phyloP scores from a whole-genome alignment of 2,797 vertebrate genomes.

The Hippopotamyrus pictus region DNA sequence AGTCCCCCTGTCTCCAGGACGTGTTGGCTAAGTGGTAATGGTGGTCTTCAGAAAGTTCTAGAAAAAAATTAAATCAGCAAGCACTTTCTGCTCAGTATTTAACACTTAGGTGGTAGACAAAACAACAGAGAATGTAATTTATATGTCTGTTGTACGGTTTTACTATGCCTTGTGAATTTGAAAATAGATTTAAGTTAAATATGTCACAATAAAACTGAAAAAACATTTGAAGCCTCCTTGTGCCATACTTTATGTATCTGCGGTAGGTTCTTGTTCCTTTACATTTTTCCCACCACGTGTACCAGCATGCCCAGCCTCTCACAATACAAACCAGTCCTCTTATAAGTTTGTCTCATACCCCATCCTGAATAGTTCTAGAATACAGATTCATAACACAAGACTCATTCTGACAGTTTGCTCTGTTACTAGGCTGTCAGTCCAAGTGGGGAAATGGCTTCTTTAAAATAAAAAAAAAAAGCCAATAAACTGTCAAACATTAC shows the following conservation, averaged over 20 bases:
- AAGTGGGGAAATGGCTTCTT: neutral
- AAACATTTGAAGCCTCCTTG: neutral
- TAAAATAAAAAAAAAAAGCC: neutral
- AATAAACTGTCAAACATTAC: neutral
- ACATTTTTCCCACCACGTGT: neutral
- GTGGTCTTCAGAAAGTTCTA: neutral
- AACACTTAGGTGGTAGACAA: neutral
- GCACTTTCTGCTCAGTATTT: slow-evolving; percentile 1
- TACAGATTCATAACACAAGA: neutral
- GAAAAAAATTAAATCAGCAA: neutral
- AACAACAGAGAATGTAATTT: neutral
- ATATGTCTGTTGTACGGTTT: neutral
- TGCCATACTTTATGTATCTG: neutral
- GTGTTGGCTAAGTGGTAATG: neutral
- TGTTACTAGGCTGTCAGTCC: neutral
- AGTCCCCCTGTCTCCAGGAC: neutral
- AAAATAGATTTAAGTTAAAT: neutral
- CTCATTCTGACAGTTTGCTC: neutral
- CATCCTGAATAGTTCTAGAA: neutral
- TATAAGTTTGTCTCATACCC: neutral
- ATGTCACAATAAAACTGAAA: neutral
- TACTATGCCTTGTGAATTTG: neutral
- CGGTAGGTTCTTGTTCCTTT: neutral
- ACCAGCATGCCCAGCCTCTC: neutral
- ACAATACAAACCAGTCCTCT: neutral